Base-by-base conservation (phyloP, 1,140 invertebrate species). In the Lepidurus arcticus region DNA sequence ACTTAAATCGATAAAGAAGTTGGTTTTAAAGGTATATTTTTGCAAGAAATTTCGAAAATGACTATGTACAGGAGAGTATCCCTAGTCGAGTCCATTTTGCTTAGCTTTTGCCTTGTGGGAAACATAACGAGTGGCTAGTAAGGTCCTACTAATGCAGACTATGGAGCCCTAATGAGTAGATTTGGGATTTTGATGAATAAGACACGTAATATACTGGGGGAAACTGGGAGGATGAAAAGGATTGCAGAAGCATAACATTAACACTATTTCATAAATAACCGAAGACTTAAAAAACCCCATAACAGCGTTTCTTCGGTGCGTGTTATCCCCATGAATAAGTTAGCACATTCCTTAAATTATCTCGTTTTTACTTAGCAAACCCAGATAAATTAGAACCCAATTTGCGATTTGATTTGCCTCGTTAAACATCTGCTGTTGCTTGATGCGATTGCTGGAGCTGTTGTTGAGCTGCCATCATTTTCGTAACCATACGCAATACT, bases 401-500 rank as follows among this genome's bases (percentile, higher is more conserved):
- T n/a, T 65, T 65, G 53, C n/a, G 53, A 3, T 47, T 65, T 21
- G 9, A 65, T n/a, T n/a, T 7, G 9, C n/a, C 53, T 47, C 7
- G 3, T 10, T 65, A 65, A 16, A n/a, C 21, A 3, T 65, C 53
- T n/a, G 53, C 53, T 9, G 53, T 10, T 65, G 8, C 16, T 21
- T 47, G 45, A 10, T 47, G 45, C 16, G 16, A 21, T 65, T 65
- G 53, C 53, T 65, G 53, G 13, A 65, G 53, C 21, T 65, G 53
- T 65, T 65, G 53, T 16, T 65, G 53, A 7, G 53, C 53, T 7
- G 53, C 7, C 53, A 80, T 77, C 21, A 80, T 34, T 24, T 74
- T 47, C 11, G 76, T 80, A 43, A 73, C 76, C 75, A 80, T 76
- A 43, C 76, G 44, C 21, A 80, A 44, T 6, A 80, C 47, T 45